Evolutionary conservation across 2,797 vertebrate genomes (phyloP).

Genomic region (Alauda arvensis): DNA sequence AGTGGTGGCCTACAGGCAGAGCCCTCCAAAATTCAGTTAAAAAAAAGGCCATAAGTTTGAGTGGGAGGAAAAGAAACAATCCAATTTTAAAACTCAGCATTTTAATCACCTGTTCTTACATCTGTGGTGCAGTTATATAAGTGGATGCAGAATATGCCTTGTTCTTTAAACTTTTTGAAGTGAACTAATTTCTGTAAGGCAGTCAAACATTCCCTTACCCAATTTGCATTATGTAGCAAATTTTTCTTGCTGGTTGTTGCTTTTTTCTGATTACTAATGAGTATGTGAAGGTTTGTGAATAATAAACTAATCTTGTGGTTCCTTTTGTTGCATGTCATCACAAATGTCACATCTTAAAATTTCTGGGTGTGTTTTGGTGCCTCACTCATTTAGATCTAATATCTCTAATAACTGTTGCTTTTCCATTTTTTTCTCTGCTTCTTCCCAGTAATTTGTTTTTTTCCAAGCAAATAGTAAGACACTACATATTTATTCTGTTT

Average conservation of each 20-base stretch:
- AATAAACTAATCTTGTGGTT: not conserved
- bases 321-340: not conserved
- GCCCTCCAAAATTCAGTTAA: not conserved
- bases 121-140: not conserved
- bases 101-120: constrained; percentile 5
- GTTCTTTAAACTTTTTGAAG: not conserved
- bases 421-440: not conserved
- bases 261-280: not conserved
- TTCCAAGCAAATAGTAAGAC: not conserved
- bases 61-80: not conserved
- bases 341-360: not conserved
- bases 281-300: not conserved
- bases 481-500: not conserved
- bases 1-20: not conserved
- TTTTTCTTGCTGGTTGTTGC: not conserved
- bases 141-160: not conserved
- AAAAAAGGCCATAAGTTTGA: not conserved
- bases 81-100: not conserved
- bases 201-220: not conserved
- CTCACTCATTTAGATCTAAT: not conserved
- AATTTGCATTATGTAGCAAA: not conserved
- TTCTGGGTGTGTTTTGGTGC: not conserved
- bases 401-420: not conserved
- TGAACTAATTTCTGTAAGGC: not conserved
- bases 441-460: not conserved